Evolutionary conservation across 1,140 invertebrate species (phyloP), one percentile per base, ranked within the genome.

Genomic region (Aphaenogaster ashmeadi): DNA sequence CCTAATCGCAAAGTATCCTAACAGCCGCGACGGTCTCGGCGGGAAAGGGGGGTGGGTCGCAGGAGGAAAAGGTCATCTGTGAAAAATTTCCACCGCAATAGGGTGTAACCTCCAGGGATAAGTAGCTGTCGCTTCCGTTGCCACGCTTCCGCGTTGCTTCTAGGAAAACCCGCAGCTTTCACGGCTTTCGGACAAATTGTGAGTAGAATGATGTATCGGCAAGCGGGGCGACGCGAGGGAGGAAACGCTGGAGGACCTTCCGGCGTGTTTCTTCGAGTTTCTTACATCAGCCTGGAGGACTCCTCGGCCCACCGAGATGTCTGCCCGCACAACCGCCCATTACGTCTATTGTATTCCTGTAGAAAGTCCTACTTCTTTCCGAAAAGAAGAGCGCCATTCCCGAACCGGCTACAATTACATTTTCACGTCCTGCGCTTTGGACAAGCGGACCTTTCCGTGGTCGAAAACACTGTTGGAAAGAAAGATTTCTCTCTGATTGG

Each of bases 131-230:
- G 91, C 93, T 95, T 94, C 93, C 89, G 93, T 91, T 81, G 90
- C 79, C 66, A 44, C 64, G 75, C 86, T 86, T 88, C 85, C 72
- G 72, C 33, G 27, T 38, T 60, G 21, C 44, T 64, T 71, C 56
- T 27, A 72, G 67, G 88, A 86, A 90, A 92, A 91, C 90, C 91
- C 91, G 72, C 91, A 92, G 92, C 91, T 94, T 94, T 94, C 92
- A 94, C 93, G 92, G 92, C 87, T 93, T 93, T 94, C 87, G 87
- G 91, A 92, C 90, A 93, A 94, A 93, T 94, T 93, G 91, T 93
- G 91, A 94, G 92, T 91, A 92, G 94, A 93, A 95, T 94, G 94
- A 95, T 92, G 92, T 92, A 95, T 94, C 88, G 93, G 87, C 64
- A 38, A 69, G 64, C 50, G 64, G 90, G 74, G 67, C 62, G 89